phyloP scores from a whole-genome alignment of 1,140 invertebrate genomes.

The Dufourea novaeangliae region DNA sequence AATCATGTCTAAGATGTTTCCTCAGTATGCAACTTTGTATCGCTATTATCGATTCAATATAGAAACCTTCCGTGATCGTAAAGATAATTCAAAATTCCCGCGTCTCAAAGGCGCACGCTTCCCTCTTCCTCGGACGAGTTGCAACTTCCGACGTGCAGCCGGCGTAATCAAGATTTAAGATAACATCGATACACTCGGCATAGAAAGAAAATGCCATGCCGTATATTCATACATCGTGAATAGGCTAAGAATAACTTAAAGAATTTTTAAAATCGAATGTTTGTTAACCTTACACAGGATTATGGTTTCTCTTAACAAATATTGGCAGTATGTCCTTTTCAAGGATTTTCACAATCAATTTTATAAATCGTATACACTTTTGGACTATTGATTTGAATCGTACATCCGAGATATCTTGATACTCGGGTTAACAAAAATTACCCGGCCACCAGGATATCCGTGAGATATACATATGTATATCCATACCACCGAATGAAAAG shows the following conservation, averaged over 20 bases:
- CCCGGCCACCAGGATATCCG: no score
- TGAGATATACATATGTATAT: no score
- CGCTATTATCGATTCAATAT: slow-evolving; percentile 20
- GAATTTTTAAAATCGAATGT: neutral
- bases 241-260: neutral
- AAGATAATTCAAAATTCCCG: slow-evolving; percentile 46
- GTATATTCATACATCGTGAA: neutral
- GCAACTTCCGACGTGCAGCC: slow-evolving; percentile 32
- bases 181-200: slow-evolving; percentile 35
- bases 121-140: slow-evolving; percentile 11
- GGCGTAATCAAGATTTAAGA: slow-evolving; percentile 39
- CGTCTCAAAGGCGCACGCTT: neutral
- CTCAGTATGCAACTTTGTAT: neutral
- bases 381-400: no score
- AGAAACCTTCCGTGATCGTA: slow-evolving; percentile 26
- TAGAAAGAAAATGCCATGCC: slow-evolving; percentile 2
- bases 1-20: neutral
- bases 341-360: neutral
- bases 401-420: no score
- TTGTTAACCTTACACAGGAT: neutral
- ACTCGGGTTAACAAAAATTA: no score
- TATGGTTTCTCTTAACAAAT: neutral
- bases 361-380: no score
- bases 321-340: neutral
- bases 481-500: no score